Evolutionary conservation across 2,888 invertebrate species (phyloP).

Genomic region (Sinotaia quadrata): DNA sequence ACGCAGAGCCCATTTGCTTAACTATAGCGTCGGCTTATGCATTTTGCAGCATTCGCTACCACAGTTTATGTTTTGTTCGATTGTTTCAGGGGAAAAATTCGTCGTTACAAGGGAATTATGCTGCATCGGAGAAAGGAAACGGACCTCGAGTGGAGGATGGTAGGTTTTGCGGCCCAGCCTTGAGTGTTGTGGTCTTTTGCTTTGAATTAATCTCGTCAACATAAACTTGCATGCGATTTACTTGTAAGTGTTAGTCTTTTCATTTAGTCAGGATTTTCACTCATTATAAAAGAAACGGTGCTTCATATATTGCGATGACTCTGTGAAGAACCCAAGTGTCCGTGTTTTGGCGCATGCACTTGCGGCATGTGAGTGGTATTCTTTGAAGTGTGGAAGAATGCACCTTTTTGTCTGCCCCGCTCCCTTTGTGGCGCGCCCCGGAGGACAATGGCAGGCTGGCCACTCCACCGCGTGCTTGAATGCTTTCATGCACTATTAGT

Average conservation of each 20-base stretch:
- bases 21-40: constrained; percentile 9
- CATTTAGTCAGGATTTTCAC: too few relatives aligned
- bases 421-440: not conserved
- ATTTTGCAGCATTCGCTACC: not conserved
- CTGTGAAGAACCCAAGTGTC: not conserved
- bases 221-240: constrained; percentile 13
- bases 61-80: constrained; percentile 16
- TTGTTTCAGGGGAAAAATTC: constrained; percentile 58
- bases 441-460: not conserved
- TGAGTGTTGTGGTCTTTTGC: constrained; percentile 26
- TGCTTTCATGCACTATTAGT: too few relatives aligned
- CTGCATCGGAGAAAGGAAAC: constrained; percentile 55
- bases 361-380: constrained; percentile 18
- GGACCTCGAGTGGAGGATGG: constrained; percentile 57
- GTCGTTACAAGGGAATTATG: constrained; percentile 51
- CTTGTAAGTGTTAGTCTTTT: too few relatives aligned
- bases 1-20: constrained; percentile 24
- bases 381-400: constrained; percentile 43
- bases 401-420: constrained; percentile 19
- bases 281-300: too few relatives aligned
- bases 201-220: constrained; percentile 9
- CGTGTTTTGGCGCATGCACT: constrained; percentile 15
- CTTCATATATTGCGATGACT: too few relatives aligned
- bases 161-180: constrained; percentile 43
- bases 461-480: not conserved